Base-by-base conservation (phyloP, 2,797 vertebrate species). In the Salmo trutta region DNA sequence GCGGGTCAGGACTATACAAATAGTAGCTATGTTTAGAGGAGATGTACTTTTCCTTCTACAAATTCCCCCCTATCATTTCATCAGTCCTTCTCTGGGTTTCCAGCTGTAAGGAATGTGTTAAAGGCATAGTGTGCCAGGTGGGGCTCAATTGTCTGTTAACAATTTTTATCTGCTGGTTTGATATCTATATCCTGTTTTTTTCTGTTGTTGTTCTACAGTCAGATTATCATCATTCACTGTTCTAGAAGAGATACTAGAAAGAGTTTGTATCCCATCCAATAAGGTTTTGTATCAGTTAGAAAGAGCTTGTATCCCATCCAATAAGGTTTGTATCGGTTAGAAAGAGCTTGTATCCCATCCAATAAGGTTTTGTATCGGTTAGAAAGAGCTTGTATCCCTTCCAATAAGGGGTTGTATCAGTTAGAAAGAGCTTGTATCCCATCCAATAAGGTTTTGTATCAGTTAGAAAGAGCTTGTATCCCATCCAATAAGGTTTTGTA, bases 111-210 rank as follows among this genome's bases (percentile, higher is more conserved):
- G 51, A 27, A 16, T 8, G 17, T 4, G 15, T 0, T 7, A 76
- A 31, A 52, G 16, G 47, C 53, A 21, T 36, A 52, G 17, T 76
- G n/a, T 69, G 47, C 29, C 5, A 27, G 10, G 5, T 24, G 29
- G 54, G 36, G 16, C 33, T 53, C 1, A 76, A 8, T 36, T 76
- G 66, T 69, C 47, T 69, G 2, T 31, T 12, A 0, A 1, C 70
- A 10, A 7, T 69, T 56, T n/a, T 59, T 76, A 31, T 75, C 74
- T 15, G 21, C 65, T 16, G 74, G 24, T 53, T 75, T 75, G 5
- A 75, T 67, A 7, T 67, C n/a, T 24, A 75, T 51, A 1, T 67
- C 7, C 64, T 41, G n/a, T 12, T 65, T 75, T 10, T 65, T 21
- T 47, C 7, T 14, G 19, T 19, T 4, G 19, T 54, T 24, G 15